Evolutionary conservation across 2,113 vertebrate species (phyloP).

Genomic region (Vulpes vulpes): DNA sequence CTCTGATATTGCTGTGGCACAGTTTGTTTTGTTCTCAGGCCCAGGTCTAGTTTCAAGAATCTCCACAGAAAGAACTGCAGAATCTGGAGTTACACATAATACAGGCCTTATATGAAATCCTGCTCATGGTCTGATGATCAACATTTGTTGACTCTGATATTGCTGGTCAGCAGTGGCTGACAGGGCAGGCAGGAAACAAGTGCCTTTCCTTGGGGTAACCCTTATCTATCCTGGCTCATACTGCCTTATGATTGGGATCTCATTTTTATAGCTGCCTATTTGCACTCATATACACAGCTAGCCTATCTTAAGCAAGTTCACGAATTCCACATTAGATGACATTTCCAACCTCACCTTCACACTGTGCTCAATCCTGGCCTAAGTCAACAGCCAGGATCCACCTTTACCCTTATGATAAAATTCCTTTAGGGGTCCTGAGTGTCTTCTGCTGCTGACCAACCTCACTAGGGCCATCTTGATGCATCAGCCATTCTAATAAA

Average conservation of each 20-base stretch:
- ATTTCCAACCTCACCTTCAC: neutral
- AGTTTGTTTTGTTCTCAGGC: neutral
- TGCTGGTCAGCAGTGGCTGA: neutral
- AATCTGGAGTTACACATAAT: neutral
- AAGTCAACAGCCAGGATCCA: neutral
- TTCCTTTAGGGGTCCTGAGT: neutral
- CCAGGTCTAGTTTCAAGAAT: neutral
- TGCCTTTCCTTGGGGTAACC: neutral
- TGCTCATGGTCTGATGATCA: neutral
- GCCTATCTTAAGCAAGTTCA: too few relatives aligned
- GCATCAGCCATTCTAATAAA: neutral
- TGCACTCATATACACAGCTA: neutral
- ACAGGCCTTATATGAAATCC: neutral
- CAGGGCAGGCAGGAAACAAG: neutral
- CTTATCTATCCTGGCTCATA: neutral
- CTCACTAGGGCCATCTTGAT: neutral
- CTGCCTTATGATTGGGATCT: neutral
- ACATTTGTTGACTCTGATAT: neutral
- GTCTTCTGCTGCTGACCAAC: neutral
- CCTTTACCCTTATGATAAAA: neutral
- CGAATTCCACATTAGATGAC: neutral
- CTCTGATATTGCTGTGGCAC: neutral
- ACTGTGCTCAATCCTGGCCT: neutral
- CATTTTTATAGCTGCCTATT: neutral
- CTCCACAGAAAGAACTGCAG: neutral